Percentiles rank a stretch among this genome's conserved stretches.
Evolutionary conservation across 2,888 invertebrate genomes (phyloP).

Genomic region (Drosophila siamana): DNA sequence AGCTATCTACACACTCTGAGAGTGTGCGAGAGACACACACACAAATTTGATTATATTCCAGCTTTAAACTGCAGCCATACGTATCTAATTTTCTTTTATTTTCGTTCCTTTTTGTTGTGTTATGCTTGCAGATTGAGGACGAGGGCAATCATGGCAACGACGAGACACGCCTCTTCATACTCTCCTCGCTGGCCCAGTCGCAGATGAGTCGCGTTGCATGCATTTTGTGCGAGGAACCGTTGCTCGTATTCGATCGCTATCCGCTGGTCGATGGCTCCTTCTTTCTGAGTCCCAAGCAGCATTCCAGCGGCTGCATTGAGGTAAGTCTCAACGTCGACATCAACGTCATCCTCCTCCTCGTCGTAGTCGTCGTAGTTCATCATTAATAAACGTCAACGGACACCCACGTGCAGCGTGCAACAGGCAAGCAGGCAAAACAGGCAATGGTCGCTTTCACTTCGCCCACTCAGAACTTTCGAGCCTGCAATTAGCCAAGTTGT

Average conservation of each 20-base stretch:
- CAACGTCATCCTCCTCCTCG: not conserved
- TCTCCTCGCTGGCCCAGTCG: constrained; percentile 96
- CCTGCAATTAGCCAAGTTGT: constrained; percentile 69
- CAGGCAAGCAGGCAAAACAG: not conserved
- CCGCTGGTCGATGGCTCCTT: constrained; percentile 99
- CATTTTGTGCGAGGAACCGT: constrained; percentile 94
- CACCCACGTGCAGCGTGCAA: constrained; percentile 51
- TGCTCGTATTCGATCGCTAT: constrained; percentile 98
- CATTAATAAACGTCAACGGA: constrained; percentile 72
- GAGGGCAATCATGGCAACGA: constrained; percentile 99
- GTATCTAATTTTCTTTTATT: constrained; percentile 39
- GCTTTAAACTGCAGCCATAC: constrained; percentile 2
- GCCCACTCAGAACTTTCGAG: constrained; percentile 75
- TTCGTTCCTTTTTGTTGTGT: no score
- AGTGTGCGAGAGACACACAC: not conserved
- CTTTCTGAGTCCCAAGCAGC: constrained; percentile 97
- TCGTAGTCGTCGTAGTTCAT: constrained; percentile 38
- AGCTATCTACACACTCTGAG: constrained; percentile 8
- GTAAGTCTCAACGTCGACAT: constrained; percentile 86
- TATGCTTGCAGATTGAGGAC: constrained; percentile 98
- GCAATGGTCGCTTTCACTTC: constrained; percentile 63
- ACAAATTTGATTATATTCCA: constrained; percentile 46
- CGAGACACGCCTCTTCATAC: constrained; percentile 97
- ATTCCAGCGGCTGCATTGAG: constrained; percentile 94
- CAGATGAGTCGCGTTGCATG: constrained; percentile 94